Evolutionary conservation across 2,797 vertebrate species (phyloP), one percentile per base, ranked within the genome.

Genomic region (Merluccius polli): DNA sequence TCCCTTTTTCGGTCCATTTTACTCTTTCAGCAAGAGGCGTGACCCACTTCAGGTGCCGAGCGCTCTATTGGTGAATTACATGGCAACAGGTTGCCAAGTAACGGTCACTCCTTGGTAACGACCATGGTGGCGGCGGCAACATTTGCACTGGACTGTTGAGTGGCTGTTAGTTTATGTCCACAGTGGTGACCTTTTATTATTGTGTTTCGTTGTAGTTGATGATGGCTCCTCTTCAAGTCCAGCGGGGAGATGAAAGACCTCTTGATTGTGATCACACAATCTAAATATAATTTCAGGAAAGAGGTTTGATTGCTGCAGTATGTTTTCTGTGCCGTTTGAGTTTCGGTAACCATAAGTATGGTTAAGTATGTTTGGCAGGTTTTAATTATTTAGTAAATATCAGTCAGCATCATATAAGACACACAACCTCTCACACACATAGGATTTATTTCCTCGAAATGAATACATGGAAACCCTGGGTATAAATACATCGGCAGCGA

Each of bases 51-150:
- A 86, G 84, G 87, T 87, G 77, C 87, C 81, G 73, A 71, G 82
- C 82, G 72, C 84, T 77, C 71, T 81, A 78, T 78, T 83, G 87
- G 85, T 82, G 78, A 86, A 87, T 87, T 87, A 81, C 84, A 85
- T 86, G 87, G 84, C 87, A 88, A 87, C 82, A 70, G 77, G 79
- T 76, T 72, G 75, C 76, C 72, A n/a, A n/a, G n/a, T n/a, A n/a
- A n/a, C n/a, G n/a, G n/a, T n/a, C n/a, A n/a, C 76, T 82, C 81
- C 80, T 75, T 76, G 74, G 83, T 82, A 80, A 85, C 83, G 81
- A 80, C 75, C 71, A 69, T 78, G 4, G 27, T 38, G 24, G 69
- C 24, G n/a, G 59, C 59, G 78, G 29, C 75, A 77, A 72, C 72
- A 71, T 70, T 68, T 77, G 36, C 48, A 52, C 74, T 36, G n/a